These are phyloP conservation scores for Doris montereyensis DNA, from an alignment of 2,888 invertebrate genomes.

Conservation along the genomic window DNA sequence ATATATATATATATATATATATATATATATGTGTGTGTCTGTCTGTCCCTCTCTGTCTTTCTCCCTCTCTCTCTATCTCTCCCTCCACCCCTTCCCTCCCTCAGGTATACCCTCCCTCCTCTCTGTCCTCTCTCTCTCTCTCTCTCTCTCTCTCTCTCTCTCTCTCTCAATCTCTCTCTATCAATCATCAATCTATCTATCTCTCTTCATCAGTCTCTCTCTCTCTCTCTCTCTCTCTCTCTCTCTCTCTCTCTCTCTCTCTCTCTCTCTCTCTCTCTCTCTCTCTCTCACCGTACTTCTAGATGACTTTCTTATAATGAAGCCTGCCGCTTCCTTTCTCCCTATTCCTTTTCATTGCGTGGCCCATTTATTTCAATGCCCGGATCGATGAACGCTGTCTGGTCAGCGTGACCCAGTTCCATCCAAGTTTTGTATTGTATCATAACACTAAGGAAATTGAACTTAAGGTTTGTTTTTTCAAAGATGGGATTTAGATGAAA, in stretches of 20 bases:
- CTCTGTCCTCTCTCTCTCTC: constrained; percentile 3
- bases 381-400: too few species aligned
- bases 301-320: too few species aligned
- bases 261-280: not conserved
- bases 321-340: too few species aligned
- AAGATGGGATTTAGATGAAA: too few species aligned
- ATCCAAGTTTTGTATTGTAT: too few species aligned
- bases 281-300: not conserved
- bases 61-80: constrained; percentile 13
- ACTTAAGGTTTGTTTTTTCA: too few species aligned
- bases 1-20: too few species aligned
- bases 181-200: not conserved
- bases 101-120: constrained; percentile 1
- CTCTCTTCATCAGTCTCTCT: not conserved
- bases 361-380: too few species aligned
- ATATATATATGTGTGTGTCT: not conserved
- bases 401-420: too few species aligned
- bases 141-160: not conserved
- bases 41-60: not conserved
- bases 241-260: not conserved
- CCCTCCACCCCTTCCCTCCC: not conserved
- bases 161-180: not conserved
- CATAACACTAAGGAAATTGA: too few species aligned
- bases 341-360: too few species aligned
- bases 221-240: not conserved